Conservation (phyloP, 2,113 vertebrate genomes). For the Sakesphorus luctuosus region DNA sequence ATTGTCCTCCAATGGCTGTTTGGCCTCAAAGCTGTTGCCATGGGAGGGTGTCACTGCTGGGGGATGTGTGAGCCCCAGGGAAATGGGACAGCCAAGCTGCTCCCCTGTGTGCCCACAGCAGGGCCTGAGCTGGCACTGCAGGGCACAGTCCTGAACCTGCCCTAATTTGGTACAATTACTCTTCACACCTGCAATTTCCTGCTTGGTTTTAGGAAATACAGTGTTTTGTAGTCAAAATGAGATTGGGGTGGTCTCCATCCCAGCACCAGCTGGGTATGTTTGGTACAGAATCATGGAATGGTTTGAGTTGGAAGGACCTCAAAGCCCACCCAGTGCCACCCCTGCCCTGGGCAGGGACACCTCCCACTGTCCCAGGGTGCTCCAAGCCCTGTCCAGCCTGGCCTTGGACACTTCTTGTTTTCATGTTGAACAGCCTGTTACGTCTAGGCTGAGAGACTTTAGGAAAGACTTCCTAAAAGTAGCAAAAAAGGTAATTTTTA, state of each 20-base stretch:
- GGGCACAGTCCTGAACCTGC: accelerated
- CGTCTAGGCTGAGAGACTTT: background rate
- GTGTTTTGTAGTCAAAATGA: accelerated
- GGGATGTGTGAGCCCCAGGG: background rate
- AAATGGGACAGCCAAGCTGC: background rate
- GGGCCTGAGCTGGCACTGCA: background rate
- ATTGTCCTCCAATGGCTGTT: background rate
- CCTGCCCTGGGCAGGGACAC: too few species aligned
- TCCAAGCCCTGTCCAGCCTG: accelerated
- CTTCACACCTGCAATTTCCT: background rate
- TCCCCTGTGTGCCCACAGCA: background rate
- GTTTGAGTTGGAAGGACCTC: too few species aligned
- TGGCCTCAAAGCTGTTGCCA: background rate
- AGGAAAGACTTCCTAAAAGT: background rate
- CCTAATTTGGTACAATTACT: background rate
- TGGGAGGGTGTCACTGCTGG: accelerated
- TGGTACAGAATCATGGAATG: background rate
- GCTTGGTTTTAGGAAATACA: background rate
- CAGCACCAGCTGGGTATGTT: background rate
- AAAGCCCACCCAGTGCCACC: too few species aligned
- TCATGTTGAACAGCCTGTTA: background rate
- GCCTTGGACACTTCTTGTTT: background rate
- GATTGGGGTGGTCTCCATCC: background rate
- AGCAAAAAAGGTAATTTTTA: background rate
- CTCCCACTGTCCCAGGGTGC: too few species aligned